A percentile compares a stretch with the other conserved stretches of the same genome.
Evolutionary conservation across 2,113 vertebrate genomes (phyloP).

Genomic region (Lipophrys pholis): DNA sequence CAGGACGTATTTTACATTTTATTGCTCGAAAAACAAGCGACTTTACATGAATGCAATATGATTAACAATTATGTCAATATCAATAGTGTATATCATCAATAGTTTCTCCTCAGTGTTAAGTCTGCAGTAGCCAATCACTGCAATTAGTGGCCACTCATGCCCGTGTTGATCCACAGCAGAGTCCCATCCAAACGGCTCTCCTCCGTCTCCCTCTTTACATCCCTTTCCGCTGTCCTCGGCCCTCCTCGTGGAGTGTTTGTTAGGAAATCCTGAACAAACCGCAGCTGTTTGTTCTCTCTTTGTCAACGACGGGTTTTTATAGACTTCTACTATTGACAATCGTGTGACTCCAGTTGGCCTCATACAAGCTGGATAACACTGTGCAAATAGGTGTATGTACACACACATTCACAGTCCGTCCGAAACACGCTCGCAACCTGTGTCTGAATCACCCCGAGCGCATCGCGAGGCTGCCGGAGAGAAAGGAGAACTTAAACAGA

Average conservation of each 20-base stretch:
- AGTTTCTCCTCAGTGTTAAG: slow-evolving; percentile 1
- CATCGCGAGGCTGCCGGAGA: not conserved
- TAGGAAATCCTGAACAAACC: slow-evolving; percentile 88
- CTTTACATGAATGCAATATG: too few species aligned
- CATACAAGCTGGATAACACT: slow-evolving; percentile 85
- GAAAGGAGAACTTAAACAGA: not conserved
- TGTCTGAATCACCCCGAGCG: slow-evolving; percentile 28
- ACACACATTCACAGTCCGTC: slow-evolving; percentile 74
- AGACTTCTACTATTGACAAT: slow-evolving; percentile 87
- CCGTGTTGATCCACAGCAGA: slow-evolving; percentile 18
- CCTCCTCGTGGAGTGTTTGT: slow-evolving; percentile 83
- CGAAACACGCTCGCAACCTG: slow-evolving; percentile 62
- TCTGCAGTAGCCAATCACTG: not conserved
- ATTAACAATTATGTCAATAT: too few species aligned
- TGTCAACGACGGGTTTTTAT: slow-evolving; percentile 85
- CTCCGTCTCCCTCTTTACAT: slow-evolving; percentile 24
- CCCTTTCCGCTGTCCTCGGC: slow-evolving; percentile 43
- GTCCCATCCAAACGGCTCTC: slow-evolving; percentile 17
- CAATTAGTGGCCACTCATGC: slow-evolving; percentile 16
- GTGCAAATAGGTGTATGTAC: slow-evolving; percentile 85
- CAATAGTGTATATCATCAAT: too few species aligned
- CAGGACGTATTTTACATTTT: too few species aligned
- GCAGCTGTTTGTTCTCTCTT: slow-evolving; percentile 85
- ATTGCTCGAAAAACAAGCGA: too few species aligned
- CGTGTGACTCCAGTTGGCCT: slow-evolving; percentile 81